Conservation (phyloP, 2,113 vertebrate species). For the Glaucomys volans region DNA sequence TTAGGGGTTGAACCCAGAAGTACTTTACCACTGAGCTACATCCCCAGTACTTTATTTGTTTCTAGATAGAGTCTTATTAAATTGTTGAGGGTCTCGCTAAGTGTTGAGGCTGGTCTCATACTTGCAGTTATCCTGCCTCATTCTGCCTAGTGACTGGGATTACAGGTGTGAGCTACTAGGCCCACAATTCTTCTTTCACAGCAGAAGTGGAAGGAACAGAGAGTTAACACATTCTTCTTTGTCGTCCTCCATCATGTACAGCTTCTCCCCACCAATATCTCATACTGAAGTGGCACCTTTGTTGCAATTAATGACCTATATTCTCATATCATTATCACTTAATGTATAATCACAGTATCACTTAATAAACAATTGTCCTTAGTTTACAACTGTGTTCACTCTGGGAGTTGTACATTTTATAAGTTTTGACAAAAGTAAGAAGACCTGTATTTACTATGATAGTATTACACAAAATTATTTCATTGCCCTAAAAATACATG, state of each 20-base stretch:
- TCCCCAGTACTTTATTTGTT: background rate
- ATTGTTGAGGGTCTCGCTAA: no score
- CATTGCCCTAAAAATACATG: background rate
- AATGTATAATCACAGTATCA: background rate
- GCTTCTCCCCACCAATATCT: no score
- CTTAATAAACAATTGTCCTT: no score
- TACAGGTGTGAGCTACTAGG: no score
- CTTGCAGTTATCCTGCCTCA: no score
- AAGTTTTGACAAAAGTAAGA: background rate
- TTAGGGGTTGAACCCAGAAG: no score
- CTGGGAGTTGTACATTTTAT: background rate
- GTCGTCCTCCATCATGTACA: no score
- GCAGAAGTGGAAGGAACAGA: background rate
- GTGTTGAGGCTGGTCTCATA: no score
- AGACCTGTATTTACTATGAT: no score
- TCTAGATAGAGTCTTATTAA: background rate
- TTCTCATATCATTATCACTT: background rate
- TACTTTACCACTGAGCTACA: no score
- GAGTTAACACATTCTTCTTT: background rate
- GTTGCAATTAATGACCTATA: rapidly evolving
- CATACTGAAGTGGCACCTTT: background rate
- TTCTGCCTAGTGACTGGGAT: no score
- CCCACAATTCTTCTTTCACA: background rate
- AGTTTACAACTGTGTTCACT: no score
- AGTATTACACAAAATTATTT: background rate